A percentile compares a stretch with the other conserved stretches of the same genome.
Conservation (phyloP, 2,888 invertebrate genomes). For the Hecatera dysodea region DNA sequence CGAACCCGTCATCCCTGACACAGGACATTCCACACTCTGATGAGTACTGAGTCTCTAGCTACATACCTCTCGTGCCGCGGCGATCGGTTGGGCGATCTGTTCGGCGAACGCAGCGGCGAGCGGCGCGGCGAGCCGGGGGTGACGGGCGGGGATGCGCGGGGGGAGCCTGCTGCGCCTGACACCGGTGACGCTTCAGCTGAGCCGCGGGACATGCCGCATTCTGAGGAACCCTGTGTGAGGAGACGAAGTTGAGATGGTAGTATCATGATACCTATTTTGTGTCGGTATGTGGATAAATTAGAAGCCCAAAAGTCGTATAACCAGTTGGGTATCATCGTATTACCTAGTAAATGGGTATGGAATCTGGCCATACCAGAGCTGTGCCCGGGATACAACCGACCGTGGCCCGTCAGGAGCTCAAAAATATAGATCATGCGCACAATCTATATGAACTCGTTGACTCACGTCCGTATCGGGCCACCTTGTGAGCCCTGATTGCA, state of each 20-base stretch:
- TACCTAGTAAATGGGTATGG: background rate
- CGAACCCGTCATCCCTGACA: too few relatives aligned
- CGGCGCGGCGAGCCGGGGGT: constrained; percentile 86
- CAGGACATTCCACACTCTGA: too few relatives aligned
- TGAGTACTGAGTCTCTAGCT: background rate
- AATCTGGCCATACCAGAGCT: too few relatives aligned
- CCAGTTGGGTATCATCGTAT: too few relatives aligned
- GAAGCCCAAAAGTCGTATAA: background rate
- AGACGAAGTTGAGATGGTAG: background rate
- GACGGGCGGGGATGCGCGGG: constrained; percentile 83
- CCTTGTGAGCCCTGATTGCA: too few relatives aligned
- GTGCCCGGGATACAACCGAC: too few relatives aligned
- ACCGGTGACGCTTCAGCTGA: constrained; percentile 86
- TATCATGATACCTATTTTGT: too few relatives aligned
- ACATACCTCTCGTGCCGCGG: constrained; percentile 83
- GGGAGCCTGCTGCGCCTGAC: constrained; percentile 81
- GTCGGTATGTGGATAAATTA: background rate
- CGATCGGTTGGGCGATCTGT: constrained; percentile 82
- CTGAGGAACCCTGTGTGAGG: constrained; percentile 82
- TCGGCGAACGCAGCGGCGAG: constrained; percentile 83
- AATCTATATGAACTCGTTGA: too few relatives aligned
- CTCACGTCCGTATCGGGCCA: too few relatives aligned
- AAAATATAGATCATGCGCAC: too few relatives aligned
- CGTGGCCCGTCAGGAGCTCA: too few relatives aligned
- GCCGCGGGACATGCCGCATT: constrained; percentile 87